These are phyloP conservation scores for Amia ocellicauda DNA, from an alignment of 2,113 vertebrate genomes.

Conservation along the genomic window DNA sequence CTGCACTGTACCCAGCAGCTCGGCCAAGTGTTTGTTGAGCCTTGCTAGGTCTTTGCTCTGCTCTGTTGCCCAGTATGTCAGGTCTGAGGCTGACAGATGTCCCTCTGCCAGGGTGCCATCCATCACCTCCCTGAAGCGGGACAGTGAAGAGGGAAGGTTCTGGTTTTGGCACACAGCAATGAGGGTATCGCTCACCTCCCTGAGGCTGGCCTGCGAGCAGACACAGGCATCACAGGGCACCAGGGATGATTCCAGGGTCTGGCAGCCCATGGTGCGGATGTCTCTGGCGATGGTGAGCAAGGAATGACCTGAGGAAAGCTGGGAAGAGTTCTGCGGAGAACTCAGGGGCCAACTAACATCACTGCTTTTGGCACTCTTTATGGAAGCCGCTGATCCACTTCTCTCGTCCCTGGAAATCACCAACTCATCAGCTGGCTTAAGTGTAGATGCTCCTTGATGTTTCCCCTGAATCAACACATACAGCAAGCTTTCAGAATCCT, in stretches of 20 bases:
- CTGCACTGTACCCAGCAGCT: constrained; percentile 64
- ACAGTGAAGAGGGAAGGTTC: constrained; percentile 80
- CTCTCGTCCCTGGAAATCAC: constrained; percentile 21
- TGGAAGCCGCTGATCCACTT: not conserved
- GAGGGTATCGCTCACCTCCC: constrained; percentile 64
- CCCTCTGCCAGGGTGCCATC: constrained; percentile 55
- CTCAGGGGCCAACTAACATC: constrained; percentile 24
- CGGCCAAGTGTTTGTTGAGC: constrained; percentile 73
- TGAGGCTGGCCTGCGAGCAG: constrained; percentile 62
- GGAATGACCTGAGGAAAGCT: not conserved
- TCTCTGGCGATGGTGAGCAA: not conserved
- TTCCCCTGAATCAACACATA: constrained; percentile 3
- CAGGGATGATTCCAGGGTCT: constrained; percentile 56
- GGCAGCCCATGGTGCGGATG: constrained; percentile 48
- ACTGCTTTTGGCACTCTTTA: constrained; percentile 16
- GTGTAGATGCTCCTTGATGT: constrained; percentile 2
- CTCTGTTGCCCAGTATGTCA: constrained; percentile 76
- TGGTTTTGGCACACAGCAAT: constrained; percentile 71
- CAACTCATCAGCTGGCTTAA: constrained; percentile 9
- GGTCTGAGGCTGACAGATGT: constrained; percentile 65
- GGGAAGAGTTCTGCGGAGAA: constrained; percentile 23
- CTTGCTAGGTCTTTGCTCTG: constrained; percentile 75
- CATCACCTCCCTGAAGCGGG: constrained; percentile 63
- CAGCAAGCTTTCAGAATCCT: too few species aligned
- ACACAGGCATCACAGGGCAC: constrained; percentile 71